phyloP scores from a whole-genome alignment of 2,888 invertebrate species.

The Leptothorax acervorum region DNA sequence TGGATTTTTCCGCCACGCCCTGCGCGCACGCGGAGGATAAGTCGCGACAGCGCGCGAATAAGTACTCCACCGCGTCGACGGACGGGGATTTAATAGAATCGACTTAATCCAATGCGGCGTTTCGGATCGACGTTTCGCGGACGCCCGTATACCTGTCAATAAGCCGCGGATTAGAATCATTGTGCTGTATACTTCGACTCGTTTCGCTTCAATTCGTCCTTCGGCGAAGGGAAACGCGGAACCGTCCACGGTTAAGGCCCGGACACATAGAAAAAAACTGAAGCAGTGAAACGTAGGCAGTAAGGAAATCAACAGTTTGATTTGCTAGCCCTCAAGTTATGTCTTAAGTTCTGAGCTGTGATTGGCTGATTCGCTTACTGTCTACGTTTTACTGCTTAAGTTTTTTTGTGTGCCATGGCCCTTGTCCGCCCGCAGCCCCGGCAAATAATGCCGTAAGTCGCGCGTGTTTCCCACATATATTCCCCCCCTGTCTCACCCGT shows the following conservation, averaged over 20 bases:
- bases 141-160: constrained; percentile 54
- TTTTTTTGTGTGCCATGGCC: too few relatives aligned
- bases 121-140: constrained; percentile 42
- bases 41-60: constrained; percentile 2
- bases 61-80: background rate
- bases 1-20: constrained; percentile 13
- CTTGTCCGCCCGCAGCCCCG: background rate
- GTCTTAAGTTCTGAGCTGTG: too few relatives aligned
- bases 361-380: too few relatives aligned
- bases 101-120: constrained; percentile 49
- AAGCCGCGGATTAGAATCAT: constrained; percentile 57
- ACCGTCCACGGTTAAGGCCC: constrained; percentile 20
- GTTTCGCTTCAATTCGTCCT: constrained; percentile 48
- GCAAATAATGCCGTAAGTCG: constrained; percentile 49
- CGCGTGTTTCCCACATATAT: constrained; percentile 14
- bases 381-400: too few relatives aligned
- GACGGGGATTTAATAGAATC: constrained; percentile 51
- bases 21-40: background rate
- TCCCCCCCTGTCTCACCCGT: background rate
- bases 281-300: too few relatives aligned
- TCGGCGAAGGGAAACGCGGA: constrained; percentile 18
- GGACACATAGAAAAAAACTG: too few relatives aligned
- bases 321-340: too few relatives aligned
- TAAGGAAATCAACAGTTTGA: too few relatives aligned
- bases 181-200: constrained; percentile 49